Evolutionary conservation across 2,797 vertebrate species (phyloP), one percentile per base, ranked within the genome.

Genomic region (Amphiprion clarkii): DNA sequence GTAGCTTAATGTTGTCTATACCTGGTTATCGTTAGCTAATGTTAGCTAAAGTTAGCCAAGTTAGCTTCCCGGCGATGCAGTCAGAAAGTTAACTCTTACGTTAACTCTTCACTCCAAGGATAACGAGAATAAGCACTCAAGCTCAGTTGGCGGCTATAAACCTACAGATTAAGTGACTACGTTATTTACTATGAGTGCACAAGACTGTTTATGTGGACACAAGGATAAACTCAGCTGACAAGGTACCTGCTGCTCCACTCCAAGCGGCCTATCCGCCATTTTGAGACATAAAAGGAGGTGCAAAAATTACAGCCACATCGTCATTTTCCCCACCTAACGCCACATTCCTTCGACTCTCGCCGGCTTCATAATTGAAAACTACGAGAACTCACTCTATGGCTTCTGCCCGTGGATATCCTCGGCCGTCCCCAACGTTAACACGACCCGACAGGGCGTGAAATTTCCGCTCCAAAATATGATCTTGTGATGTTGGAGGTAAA

Each of bases 181-280:
- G 25, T 16, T 8, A 21, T 29, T 21, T 48, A 13, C 3, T 25
- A 3, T 4, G 11, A 33, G 2, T 29, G 40, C 16, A 58, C 3
- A n/a, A 11, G 0, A 36, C 4, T 56, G 63, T 48, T 60, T 12
- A 13, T 75, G 54, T 4, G 25, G 16, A 48, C n/a, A 62, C 36
- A 40, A 61, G 53, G 53, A 67, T 68, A 67, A 87, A 81, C 65
- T 81, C 79, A 19, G 48, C 65, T 76, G 85, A 81, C 69, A 88
- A 74, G 90, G 87, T 92, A 95, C 91, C 93, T 93, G 94, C 95
- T 94, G 94, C 93, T 95, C 93, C 95, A 89, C 94, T 93, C 94
- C 94, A 91, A 96, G 87, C 97, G 96, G 96, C 95, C 96, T 94
- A 87, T 94, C 97, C 96, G 97, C 97, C 97, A 99, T 98, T 99